phyloP scores from a whole-genome alignment of 2,797 vertebrate species.

The Zenarchopterus dispar region DNA sequence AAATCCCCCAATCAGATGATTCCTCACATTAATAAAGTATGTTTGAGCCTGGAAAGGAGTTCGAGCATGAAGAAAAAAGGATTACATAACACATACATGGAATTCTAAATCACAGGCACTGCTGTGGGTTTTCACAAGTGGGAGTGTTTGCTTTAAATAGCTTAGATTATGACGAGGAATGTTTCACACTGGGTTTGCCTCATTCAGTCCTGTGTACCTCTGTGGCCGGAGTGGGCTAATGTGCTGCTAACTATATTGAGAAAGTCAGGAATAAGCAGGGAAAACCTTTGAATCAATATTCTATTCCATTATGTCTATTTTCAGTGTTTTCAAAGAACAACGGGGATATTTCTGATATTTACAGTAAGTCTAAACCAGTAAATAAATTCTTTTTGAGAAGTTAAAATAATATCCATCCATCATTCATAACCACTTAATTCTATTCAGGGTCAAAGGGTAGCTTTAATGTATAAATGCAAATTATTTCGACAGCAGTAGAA shows the following conservation, averaged over 20 bases:
- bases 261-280: constrained; percentile 20
- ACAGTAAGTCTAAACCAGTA: background rate
- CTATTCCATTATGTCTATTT: background rate
- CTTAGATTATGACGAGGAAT: constrained; percentile 61
- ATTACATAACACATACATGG: constrained; percentile 79
- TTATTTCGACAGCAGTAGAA: no score
- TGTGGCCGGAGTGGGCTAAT: constrained; percentile 31
- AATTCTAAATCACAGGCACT: constrained; percentile 76
- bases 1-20: constrained; percentile 62
- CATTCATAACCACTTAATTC: background rate
- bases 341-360: background rate
- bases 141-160: constrained; percentile 75
- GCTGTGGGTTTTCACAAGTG: constrained; percentile 74
- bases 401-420: background rate
- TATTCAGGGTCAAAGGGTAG: no score
- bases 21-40: constrained; percentile 80
- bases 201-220: constrained; percentile 38
- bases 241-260: constrained; percentile 23
- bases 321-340: background rate
- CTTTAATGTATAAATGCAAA: no score
- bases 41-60: constrained; percentile 63
- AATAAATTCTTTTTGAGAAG: background rate
- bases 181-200: constrained; percentile 60
- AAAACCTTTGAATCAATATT: background rate
- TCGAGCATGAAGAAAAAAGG: constrained; percentile 76